Conservation (phyloP, 2,888 invertebrate genomes). For the Drosophila greeni region DNA sequence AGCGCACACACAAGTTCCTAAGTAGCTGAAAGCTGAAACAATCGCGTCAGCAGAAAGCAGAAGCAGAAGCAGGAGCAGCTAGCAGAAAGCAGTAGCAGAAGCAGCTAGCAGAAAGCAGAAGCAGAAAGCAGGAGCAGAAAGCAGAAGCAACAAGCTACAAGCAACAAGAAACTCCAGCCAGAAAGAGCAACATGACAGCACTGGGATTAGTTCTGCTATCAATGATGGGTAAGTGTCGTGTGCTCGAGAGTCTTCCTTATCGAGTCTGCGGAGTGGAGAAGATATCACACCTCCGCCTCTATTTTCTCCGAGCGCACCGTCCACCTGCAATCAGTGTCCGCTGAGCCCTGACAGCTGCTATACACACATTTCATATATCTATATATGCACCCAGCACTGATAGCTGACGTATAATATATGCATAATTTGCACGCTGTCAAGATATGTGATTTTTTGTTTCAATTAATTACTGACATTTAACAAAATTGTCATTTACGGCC, state of each 20-base stretch:
- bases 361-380: not conserved
- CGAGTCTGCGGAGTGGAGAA: not conserved
- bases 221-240: conserved; percentile 72
- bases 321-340: conserved; percentile 44
- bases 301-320: conserved; percentile 52
- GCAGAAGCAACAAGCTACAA: conserved; percentile 31
- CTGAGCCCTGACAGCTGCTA: conserved; percentile 13
- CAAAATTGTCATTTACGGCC: conserved; percentile 52
- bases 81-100: too few relatives aligned
- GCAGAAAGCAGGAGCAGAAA: conserved; percentile 21
- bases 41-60: conserved; percentile 22
- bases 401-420: conserved; percentile 19
- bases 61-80: conserved; percentile 20
- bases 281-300: conserved; percentile 2
- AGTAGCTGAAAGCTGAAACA: conserved; percentile 20
- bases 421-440: conserved; percentile 34
- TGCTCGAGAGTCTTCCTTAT: conserved; percentile 9
- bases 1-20: conserved; percentile 47
- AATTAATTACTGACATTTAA: conserved; percentile 66
- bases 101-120: conserved; percentile 14
- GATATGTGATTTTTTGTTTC: conserved; percentile 47
- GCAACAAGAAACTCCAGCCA: conserved; percentile 31
- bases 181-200: conserved; percentile 54
- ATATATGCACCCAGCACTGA: conserved; percentile 15
- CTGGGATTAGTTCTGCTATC: conserved; percentile 74